Percentiles rank a stretch among this genome's conserved stretches.
phyloP scores from a whole-genome alignment of 2,113 vertebrate genomes.

The Meleagris gallopavo region DNA sequence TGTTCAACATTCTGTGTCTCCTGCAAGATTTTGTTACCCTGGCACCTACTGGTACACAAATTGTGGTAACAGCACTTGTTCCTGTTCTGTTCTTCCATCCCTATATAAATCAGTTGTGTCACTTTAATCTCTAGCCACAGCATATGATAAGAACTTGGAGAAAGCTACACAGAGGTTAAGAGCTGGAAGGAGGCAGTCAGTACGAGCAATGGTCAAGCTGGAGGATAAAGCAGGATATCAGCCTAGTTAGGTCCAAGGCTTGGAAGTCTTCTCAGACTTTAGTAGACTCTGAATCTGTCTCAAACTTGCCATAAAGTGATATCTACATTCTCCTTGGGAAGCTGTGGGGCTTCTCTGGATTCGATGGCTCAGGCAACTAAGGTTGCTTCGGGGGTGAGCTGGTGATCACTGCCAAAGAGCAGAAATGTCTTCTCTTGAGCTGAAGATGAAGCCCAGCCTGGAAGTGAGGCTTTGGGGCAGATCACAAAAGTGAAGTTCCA shows the following conservation, averaged over 20 bases:
- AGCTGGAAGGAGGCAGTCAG: not conserved
- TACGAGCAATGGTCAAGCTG: not conserved
- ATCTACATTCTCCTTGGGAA: not conserved
- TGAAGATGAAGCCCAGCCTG: not conserved
- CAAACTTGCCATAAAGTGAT: not conserved
- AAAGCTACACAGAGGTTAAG: accelerated
- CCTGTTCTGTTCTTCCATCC: not conserved
- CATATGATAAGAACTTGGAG: not conserved
- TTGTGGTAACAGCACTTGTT: not conserved
- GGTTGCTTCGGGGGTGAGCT: too few relatives aligned
- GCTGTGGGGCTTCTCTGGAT: not conserved
- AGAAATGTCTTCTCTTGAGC: not conserved
- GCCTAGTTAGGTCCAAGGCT: not conserved
- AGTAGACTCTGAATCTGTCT: not conserved
- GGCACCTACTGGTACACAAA: accelerated
- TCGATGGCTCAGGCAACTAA: not conserved
- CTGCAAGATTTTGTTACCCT: not conserved
- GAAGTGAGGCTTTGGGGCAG: not conserved
- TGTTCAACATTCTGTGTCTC: not conserved
- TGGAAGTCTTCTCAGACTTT: not conserved
- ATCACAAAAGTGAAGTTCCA: not conserved
- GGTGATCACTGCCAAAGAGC: not conserved
- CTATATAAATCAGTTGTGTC: not conserved
- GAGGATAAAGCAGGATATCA: not conserved
- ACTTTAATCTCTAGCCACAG: not conserved